Evolutionary conservation across 2,797 vertebrate species (phyloP).

Genomic region (Yasuhikotakia modesta): DNA sequence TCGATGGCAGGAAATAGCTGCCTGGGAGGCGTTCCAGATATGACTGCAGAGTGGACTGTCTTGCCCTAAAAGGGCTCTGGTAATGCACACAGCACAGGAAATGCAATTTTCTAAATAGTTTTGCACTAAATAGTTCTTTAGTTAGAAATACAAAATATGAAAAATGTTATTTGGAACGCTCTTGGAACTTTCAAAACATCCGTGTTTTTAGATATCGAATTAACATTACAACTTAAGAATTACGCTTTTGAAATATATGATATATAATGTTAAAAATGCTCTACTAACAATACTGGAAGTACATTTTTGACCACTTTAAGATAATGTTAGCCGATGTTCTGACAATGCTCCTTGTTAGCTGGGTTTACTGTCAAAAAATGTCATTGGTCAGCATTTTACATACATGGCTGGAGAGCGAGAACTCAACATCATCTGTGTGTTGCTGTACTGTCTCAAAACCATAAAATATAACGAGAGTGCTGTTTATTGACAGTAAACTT

Average conservation of each 20-base stretch:
- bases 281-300: too few species aligned
- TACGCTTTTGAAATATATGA: too few species aligned
- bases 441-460: background rate
- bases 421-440: background rate
- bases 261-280: too few species aligned
- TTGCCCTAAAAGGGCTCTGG: background rate
- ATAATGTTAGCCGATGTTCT: too few species aligned
- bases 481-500: slow-evolving; percentile 6
- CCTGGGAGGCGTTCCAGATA: background rate
- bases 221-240: too few species aligned
- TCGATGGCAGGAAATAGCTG: background rate
- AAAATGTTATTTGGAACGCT: too few species aligned
- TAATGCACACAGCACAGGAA: background rate
- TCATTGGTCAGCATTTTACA: background rate
- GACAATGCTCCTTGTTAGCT: background rate
- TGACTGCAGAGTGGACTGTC: too few species aligned
- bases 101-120: background rate
- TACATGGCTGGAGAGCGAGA: background rate
- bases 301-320: too few species aligned
- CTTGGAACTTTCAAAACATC: too few species aligned
- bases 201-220: too few species aligned
- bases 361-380: background rate
- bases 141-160: too few species aligned
- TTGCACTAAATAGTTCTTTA: background rate
- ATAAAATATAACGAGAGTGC: background rate